Percentiles rank a stretch among this genome's conserved stretches.
phyloP scores from a whole-genome alignment of 2,797 vertebrate species.

The Thripadectes ignobilis region DNA sequence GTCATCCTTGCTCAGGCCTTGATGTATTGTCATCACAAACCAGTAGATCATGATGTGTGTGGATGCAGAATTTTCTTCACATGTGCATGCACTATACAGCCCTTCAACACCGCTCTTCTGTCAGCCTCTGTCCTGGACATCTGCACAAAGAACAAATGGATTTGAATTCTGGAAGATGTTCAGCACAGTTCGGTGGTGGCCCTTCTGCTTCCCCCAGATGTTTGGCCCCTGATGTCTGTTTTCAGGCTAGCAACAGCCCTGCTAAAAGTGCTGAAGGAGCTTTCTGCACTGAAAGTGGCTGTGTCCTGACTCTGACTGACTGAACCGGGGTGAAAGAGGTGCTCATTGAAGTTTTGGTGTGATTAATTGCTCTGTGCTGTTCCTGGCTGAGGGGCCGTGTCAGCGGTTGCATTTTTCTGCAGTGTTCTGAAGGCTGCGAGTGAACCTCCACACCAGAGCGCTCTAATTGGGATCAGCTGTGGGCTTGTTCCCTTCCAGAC shows the following conservation, averaged over 20 bases:
- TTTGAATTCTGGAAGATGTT: neutral
- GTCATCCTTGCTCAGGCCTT: neutral
- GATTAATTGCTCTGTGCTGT: neutral
- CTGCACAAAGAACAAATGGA: neutral
- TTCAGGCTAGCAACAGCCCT: neutral
- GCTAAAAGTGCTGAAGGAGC: neutral
- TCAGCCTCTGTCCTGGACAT: neutral
- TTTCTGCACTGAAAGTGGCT: neutral
- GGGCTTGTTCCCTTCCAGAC: neutral
- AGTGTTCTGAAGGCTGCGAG: neutral
- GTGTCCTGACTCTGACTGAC: neutral
- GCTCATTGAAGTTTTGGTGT: neutral
- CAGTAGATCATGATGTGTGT: accelerated
- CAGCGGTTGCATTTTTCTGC: neutral
- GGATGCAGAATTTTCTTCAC: neutral
- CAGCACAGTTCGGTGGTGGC: neutral
- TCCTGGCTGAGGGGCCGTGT: neutral
- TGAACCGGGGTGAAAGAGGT: neutral
- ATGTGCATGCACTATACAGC: accelerated
- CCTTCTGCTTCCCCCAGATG: neutral
- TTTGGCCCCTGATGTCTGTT: neutral
- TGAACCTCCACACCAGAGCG: accelerated
- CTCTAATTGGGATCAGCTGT: neutral
- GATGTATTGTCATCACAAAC: too few species aligned
- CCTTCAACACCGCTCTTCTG: neutral